Conservation (phyloP, 2,888 invertebrate species). For the Stenodera caucasica region DNA sequence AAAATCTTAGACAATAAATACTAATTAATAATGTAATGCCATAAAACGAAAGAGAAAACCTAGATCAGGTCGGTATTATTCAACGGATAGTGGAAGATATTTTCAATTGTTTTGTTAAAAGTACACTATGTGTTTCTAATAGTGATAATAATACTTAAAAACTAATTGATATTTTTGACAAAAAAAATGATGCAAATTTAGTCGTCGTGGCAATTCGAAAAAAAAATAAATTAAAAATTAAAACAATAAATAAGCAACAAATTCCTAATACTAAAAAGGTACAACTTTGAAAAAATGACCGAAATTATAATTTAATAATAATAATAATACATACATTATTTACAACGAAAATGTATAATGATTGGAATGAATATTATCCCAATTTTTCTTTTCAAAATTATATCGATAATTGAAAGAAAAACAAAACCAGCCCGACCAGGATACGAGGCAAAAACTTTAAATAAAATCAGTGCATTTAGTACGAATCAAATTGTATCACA, state of each 20-base stretch:
- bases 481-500: slow-evolving; percentile 18
- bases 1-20: slow-evolving; percentile 12
- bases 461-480: slow-evolving; percentile 11
- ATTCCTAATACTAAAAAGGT: slow-evolving; percentile 30
- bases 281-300: slow-evolving; percentile 21
- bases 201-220: slow-evolving; percentile 17
- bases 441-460: slow-evolving; percentile 11
- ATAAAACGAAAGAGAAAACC: slow-evolving; percentile 1
- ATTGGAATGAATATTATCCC: slow-evolving; percentile 19
- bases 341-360: neutral
- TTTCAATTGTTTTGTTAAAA: neutral
- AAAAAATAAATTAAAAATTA: slow-evolving; percentile 34
- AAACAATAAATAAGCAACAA: slow-evolving; percentile 37
- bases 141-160: neutral
- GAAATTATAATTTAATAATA: slow-evolving; percentile 12
- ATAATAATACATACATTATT: slow-evolving; percentile 18
- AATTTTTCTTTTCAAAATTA: slow-evolving; percentile 6
- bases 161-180: slow-evolving; percentile 2
- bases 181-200: slow-evolving; percentile 5
- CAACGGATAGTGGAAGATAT: neutral
- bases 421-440: slow-evolving; percentile 1
- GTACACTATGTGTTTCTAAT: neutral
- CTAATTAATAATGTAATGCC: slow-evolving; percentile 11
- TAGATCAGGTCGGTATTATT: neutral
- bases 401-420: slow-evolving; percentile 7